Percentiles rank a stretch among this genome's conserved stretches.
These are phyloP conservation scores for Euwallacea similis DNA, from an alignment of 1,140 invertebrate genomes.

Conservation along the genomic window DNA sequence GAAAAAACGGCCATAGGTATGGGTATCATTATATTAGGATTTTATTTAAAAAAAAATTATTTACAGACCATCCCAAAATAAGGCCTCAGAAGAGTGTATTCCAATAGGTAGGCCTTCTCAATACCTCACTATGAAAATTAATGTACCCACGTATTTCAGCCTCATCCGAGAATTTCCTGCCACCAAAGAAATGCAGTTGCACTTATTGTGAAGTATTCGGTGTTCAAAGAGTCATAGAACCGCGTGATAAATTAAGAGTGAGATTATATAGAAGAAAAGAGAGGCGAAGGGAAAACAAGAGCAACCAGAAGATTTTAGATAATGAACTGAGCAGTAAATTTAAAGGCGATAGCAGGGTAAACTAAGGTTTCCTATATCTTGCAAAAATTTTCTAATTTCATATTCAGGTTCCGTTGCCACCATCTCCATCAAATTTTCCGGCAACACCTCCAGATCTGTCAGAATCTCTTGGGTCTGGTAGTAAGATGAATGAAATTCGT, in stretches of 20 bases:
- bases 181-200: slow-evolving; percentile 48
- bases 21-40: background rate
- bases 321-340: background rate
- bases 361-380: background rate
- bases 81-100: no score
- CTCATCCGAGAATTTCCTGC: slow-evolving; percentile 30
- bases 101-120: no score
- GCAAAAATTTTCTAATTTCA: background rate
- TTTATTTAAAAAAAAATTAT: no score
- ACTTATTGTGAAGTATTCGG: slow-evolving; percentile 51
- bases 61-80: no score
- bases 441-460: slow-evolving; percentile 34
- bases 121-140: no score
- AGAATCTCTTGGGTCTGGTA: background rate
- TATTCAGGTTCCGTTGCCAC: slow-evolving; percentile 33
- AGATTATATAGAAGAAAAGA: slow-evolving; percentile 53
- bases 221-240: slow-evolving; percentile 52
- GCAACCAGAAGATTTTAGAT: slow-evolving; percentile 10
- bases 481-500: slow-evolving; percentile 44
- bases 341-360: no score
- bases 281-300: slow-evolving; percentile 35
- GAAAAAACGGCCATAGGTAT: slow-evolving; percentile 28
- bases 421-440: slow-evolving; percentile 39
- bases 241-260: slow-evolving; percentile 55
- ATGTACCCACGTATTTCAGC: background rate